Evolutionary conservation across 2,888 invertebrate genomes (phyloP).

Genomic region (Rhyacophila evoluta): DNA sequence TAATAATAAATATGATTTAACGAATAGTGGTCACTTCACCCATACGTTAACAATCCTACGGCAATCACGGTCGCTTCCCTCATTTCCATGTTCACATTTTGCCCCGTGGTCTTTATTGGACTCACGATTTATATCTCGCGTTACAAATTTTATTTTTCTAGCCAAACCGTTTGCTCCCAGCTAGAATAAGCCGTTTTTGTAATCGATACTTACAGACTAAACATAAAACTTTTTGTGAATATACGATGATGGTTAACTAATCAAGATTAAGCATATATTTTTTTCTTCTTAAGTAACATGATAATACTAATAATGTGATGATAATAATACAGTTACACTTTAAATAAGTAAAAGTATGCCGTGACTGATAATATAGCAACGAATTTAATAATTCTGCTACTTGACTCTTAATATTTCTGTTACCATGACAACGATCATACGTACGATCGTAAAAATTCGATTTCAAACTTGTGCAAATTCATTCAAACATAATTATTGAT

Average conservation of each 20-base stretch:
- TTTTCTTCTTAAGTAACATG: background rate
- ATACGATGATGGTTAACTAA: too few relatives aligned
- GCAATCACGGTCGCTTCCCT: slow-evolving; percentile 47
- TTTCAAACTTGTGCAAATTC: too few relatives aligned
- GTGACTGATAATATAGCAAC: too few relatives aligned
- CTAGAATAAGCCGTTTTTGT: background rate
- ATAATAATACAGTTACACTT: too few relatives aligned
- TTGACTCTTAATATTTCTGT: too few relatives aligned
- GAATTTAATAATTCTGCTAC: too few relatives aligned
- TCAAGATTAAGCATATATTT: background rate
- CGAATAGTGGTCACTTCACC: background rate
- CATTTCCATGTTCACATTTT: slow-evolving; percentile 28
- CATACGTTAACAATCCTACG: slow-evolving; percentile 38
- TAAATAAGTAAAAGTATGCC: too few relatives aligned
- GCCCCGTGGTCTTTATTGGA: slow-evolving; percentile 37
- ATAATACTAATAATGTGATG: background rate
- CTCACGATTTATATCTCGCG: slow-evolving; percentile 45
- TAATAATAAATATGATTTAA: too few relatives aligned
- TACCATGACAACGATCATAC: too few relatives aligned
- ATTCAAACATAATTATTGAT: too few relatives aligned
- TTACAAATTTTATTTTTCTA: slow-evolving; percentile 26
- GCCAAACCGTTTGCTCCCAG: background rate
- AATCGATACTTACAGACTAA: background rate
- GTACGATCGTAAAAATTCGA: too few relatives aligned
- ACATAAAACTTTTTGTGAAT: background rate